Conservation (phyloP, 2,113 vertebrate species). For the Steatornis caripensis region DNA sequence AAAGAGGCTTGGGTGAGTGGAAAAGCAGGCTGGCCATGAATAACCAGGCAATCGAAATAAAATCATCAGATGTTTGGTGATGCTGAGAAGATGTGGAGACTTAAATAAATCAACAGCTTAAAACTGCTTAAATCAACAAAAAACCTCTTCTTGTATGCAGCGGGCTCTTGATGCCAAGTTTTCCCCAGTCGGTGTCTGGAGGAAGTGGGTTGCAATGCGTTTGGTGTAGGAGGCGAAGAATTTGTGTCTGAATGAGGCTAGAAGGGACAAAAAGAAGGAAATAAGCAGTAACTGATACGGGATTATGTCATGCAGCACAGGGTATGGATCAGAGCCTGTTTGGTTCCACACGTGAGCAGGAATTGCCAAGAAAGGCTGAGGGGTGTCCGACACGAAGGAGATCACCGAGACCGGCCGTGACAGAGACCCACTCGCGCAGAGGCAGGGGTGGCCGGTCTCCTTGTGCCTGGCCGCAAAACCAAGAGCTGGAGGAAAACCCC, state of each 20-base stretch:
- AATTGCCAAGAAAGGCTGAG: neutral
- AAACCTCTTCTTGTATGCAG: neutral
- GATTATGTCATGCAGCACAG: neutral
- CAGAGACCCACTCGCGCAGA: fast-evolving
- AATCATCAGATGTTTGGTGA: constrained; percentile 34
- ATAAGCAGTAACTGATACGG: neutral
- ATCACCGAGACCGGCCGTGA: neutral
- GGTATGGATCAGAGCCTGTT: neutral
- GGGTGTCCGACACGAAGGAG: fast-evolving
- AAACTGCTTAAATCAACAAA: neutral
- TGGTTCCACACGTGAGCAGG: neutral
- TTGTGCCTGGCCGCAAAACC: neutral
- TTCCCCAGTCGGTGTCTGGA: neutral
- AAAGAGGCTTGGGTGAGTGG: constrained; percentile 36
- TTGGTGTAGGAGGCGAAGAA: neutral
- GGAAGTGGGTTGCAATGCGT: neutral
- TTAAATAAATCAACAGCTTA: neutral
- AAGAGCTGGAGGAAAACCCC: neutral
- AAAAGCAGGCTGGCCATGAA: constrained; percentile 48
- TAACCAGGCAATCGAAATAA: neutral
- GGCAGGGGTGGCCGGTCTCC: neutral
- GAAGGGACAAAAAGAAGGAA: neutral
- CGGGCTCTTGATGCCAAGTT: neutral
- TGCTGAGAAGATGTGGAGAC: neutral
- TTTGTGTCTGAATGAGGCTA: neutral